Evolutionary conservation across 2,113 vertebrate genomes (phyloP), one percentile per base, ranked within the genome.

Genomic region (Ctenomys sociabilis): DNA sequence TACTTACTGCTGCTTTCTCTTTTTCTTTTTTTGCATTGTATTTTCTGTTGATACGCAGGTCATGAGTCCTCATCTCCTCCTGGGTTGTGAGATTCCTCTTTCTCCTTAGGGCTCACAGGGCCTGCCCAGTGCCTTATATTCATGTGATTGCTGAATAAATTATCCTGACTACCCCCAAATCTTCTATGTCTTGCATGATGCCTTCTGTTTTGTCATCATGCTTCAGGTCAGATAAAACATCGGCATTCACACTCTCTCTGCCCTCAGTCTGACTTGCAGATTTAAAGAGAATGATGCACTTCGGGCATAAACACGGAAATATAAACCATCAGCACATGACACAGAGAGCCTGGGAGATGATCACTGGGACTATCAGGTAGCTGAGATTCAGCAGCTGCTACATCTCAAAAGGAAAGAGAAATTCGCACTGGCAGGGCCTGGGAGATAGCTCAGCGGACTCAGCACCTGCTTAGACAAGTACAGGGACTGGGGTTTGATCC

Each of bases 41-140:
- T 49, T 75, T 86, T 85, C 73, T 68, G 26, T 91, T n/a, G n/a
- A 80, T 9, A 64, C 3, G 0, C 3, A 32, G 81, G 92, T 93
- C 66, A 45, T 5, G 52, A 37, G 37, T 24, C 45, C 19, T 40
- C 45, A 54, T 61, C 26, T 93, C 54, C 77, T 81, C 64, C n/a
- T 91, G 88, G 77, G 52, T 66, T 82, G 10, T 64, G 88, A 63
- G 17, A 43, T 92, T 85, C 73, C 64, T 88, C 19, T 57, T 90
- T 72, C 70, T 96, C 93, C 59, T n/a, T 32, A 88, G 84, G 28
- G 63, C 43, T 88, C 82, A 77, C 81, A 68, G 8, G 73, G 54
- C 19, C 78, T 83, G 45, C 85, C 85, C 13, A 68, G 6, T 80
- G 21, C 84, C 81, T 57, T 54, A 26, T 54, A 14, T 19, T 86